Percentiles rank a stretch among this genome's conserved stretches.
Conservation (phyloP, 2,797 vertebrate species). For the Hippoglossus hippoglossus region DNA sequence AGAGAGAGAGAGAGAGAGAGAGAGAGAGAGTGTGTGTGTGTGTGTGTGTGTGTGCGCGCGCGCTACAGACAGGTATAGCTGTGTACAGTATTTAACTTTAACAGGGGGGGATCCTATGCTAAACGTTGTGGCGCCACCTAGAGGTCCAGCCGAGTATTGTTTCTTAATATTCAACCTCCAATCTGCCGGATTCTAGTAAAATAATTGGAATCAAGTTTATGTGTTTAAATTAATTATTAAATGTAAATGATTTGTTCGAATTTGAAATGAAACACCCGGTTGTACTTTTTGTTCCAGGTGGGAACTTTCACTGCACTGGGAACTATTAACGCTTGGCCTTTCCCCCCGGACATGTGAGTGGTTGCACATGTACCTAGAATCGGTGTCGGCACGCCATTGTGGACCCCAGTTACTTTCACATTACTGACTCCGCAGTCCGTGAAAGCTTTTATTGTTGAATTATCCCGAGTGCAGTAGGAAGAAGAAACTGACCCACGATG, state of each 20-base stretch:
- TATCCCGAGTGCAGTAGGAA: slow-evolving; percentile 11
- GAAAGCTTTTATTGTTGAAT: background rate
- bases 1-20: no score
- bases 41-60: no score
- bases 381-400: slow-evolving; percentile 79
- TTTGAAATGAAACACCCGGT: background rate
- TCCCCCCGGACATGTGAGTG: slow-evolving; percentile 52
- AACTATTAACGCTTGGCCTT: slow-evolving; percentile 22
- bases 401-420: slow-evolving; percentile 57
- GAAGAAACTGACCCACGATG: slow-evolving; percentile 78
- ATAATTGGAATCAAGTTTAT: fast-evolving
- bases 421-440: slow-evolving; percentile 3
- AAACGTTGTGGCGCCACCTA: slow-evolving; percentile 50
- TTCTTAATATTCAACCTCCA: background rate
- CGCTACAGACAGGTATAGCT: no score
- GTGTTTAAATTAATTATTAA: no score
- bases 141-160: background rate
- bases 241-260: fast-evolving
- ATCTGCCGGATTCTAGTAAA: background rate
- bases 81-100: no score
- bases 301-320: slow-evolving; percentile 18
- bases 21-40: no score
- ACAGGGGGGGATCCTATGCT: background rate
- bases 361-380: slow-evolving; percentile 46
- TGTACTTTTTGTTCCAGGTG: background rate